Evolutionary conservation across 2,888 invertebrate species (phyloP).

Genomic region (Suillia variegata): DNA sequence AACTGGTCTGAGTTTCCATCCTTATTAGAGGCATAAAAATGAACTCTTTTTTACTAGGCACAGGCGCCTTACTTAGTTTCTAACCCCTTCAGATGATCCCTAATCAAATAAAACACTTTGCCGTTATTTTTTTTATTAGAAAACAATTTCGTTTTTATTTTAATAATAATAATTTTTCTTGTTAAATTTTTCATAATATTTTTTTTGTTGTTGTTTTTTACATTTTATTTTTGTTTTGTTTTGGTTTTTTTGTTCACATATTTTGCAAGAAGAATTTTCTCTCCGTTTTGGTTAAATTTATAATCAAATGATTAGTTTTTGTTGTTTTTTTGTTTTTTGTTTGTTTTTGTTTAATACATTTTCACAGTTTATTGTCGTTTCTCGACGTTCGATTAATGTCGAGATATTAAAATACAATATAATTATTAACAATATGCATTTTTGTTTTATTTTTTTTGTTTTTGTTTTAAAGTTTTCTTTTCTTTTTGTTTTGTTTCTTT

Average conservation of each 20-base stretch:
- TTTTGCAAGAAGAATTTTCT: constrained; percentile 7
- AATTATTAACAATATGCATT: constrained; percentile 35
- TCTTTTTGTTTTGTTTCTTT: constrained; percentile 32
- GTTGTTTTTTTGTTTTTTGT: constrained; percentile 21
- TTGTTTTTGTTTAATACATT: constrained; percentile 46
- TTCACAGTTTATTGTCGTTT: constrained; percentile 63
- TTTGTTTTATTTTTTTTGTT: constrained; percentile 33
- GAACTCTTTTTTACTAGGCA: too few relatives aligned
- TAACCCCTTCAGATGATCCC: too few relatives aligned
- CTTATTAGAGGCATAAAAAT: too few relatives aligned
- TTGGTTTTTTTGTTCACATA: constrained; percentile 43
- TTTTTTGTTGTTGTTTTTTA: too few relatives aligned
- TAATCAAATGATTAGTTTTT: constrained; percentile 44
- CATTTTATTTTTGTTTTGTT: constrained; percentile 23
- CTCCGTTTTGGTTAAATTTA: constrained; percentile 36
- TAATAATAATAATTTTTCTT: constrained; percentile 53
- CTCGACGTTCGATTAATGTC: constrained; percentile 61
- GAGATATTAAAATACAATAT: constrained; percentile 60
- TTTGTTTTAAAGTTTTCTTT: constrained; percentile 14
- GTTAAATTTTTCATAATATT: constrained; percentile 39
- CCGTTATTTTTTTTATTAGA: constrained; percentile 1
- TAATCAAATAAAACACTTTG: background rate
- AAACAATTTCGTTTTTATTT: constrained; percentile 29
- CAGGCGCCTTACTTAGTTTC: too few relatives aligned
- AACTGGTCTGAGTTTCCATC: too few relatives aligned